Conservation (phyloP, 2,113 vertebrate species). For the Tyrannus savana region DNA sequence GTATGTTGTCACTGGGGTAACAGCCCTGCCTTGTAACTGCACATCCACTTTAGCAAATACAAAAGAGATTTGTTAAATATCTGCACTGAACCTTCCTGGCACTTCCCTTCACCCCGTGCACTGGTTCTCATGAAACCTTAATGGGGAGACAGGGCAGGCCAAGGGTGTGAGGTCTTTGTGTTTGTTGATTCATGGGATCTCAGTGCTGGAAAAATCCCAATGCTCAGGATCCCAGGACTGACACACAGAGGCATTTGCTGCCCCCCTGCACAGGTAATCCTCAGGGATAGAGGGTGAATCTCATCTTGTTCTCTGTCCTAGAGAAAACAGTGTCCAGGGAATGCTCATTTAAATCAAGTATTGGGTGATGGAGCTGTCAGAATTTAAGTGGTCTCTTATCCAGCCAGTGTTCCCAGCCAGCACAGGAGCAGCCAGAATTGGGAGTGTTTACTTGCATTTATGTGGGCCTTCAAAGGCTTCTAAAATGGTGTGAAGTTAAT, state of each 20-base stretch:
- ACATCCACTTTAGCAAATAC: neutral
- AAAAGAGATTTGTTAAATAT: neutral
- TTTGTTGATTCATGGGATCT: neutral
- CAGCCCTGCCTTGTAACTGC: neutral
- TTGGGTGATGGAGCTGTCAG: neutral
- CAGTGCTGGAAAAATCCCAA: neutral
- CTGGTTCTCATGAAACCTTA: neutral
- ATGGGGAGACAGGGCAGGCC: neutral
- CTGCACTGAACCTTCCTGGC: neutral
- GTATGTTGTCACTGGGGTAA: neutral
- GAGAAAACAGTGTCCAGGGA: neutral
- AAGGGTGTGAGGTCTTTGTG: neutral
- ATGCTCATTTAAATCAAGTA: accelerated
- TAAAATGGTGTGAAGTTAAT: neutral
- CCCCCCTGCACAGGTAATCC: neutral
- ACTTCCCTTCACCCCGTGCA: no score
- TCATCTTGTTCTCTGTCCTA: neutral
- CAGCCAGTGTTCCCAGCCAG: neutral
- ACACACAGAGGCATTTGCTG: accelerated
- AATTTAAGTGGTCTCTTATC: neutral
- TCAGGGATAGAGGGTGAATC: neutral
- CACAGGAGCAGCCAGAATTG: neutral
- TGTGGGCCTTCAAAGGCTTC: neutral
- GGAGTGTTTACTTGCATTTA: neutral
- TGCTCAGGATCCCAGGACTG: neutral